Evolutionary conservation across 2,113 vertebrate genomes (phyloP).

Genomic region (Hippocampus mohnikei): DNA sequence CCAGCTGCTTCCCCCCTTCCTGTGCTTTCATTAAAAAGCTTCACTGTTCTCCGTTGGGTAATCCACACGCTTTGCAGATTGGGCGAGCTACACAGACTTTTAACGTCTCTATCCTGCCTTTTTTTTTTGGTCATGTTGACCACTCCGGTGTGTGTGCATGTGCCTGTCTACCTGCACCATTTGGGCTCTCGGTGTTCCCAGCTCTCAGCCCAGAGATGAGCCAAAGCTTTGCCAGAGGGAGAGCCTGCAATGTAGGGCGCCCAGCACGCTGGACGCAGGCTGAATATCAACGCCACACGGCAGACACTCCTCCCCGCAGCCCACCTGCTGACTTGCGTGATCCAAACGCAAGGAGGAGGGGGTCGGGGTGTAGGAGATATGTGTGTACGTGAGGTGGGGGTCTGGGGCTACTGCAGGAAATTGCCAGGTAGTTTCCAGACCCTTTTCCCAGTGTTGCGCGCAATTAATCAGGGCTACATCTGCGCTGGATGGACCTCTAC

Average conservation of each 20-base stretch:
- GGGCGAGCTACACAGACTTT: conserved; percentile 59
- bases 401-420: conserved; percentile 68
- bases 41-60: conserved; percentile 68
- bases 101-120: conserved; percentile 24
- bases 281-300: conserved; percentile 77
- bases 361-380: conserved; percentile 17
- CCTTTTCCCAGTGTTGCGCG: conserved; percentile 75
- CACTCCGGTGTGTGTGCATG: conserved; percentile 39
- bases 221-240: conserved; percentile 74
- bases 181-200: conserved; percentile 67
- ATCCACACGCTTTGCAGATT: conserved; percentile 68
- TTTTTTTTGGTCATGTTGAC: conserved; percentile 39
- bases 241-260: conserved; percentile 79
- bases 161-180: conserved; percentile 61
- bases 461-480: conserved; percentile 81
- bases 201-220: conserved; percentile 69
- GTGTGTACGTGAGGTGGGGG: conserved; percentile 17
- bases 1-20: conserved; percentile 79
- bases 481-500: conserved; percentile 72
- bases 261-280: conserved; percentile 73
- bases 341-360: conserved; percentile 62
- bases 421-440: conserved; percentile 80
- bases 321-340: conserved; percentile 75
- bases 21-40: conserved; percentile 77
- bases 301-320: conserved; percentile 72